These are phyloP conservation scores for Steinernema hermaphroditum DNA, from an alignment of 2,888 invertebrate species.

Conservation along the genomic window DNA sequence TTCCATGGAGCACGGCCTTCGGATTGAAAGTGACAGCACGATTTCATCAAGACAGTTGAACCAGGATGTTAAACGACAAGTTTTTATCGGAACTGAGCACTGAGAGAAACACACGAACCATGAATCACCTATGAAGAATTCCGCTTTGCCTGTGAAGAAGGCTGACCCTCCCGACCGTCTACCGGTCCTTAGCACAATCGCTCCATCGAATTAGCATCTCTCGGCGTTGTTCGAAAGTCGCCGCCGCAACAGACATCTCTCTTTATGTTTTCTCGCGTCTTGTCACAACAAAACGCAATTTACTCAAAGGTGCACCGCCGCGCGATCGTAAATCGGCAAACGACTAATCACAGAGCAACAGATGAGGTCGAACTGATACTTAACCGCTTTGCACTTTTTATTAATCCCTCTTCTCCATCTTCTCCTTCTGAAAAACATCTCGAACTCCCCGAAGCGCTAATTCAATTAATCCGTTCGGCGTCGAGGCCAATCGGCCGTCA, in stretches of 20 bases:
- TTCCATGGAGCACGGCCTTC: too few species aligned
- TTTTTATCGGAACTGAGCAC: too few species aligned
- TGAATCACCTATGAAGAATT: too few species aligned
- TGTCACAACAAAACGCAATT: conserved; percentile 25
- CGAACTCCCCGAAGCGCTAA: not conserved
- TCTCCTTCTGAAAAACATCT: too few species aligned
- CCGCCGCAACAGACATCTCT: conserved; percentile 14
- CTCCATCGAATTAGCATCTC: not conserved
- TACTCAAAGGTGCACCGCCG: conserved; percentile 17
- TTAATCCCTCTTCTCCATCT: too few species aligned
- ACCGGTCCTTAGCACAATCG: too few species aligned
- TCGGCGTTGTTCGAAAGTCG: not conserved
- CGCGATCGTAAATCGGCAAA: conserved; percentile 11
- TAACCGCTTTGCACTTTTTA: not conserved
- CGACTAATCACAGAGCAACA: conserved; percentile 26
- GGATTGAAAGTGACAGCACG: too few species aligned
- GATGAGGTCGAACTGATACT: conserved; percentile 3
- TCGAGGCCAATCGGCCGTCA: not conserved
- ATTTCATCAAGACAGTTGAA: too few species aligned
- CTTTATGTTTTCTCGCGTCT: not conserved
- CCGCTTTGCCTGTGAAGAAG: too few species aligned
- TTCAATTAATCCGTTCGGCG: not conserved
- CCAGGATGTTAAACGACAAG: too few species aligned
- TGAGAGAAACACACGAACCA: too few species aligned
- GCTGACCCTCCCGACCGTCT: too few species aligned